Evolutionary conservation across 2,888 invertebrate genomes (phyloP).

Genomic region (Zhuqinia jingwanae): DNA sequence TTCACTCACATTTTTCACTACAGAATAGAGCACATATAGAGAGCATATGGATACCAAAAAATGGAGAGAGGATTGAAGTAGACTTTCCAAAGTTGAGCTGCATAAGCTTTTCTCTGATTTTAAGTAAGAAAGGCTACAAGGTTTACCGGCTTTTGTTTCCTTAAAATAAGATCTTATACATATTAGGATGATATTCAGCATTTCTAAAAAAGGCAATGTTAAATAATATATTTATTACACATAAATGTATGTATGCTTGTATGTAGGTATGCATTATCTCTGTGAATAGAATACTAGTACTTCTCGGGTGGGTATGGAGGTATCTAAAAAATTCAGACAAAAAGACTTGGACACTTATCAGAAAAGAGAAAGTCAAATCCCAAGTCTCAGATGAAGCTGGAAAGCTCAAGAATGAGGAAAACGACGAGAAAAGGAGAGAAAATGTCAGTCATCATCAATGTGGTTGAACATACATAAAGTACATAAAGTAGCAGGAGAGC

Average conservation of each 20-base stretch:
- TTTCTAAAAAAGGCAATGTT: too few species aligned
- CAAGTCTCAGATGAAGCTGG: conserved; percentile 48
- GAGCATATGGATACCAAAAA: neutral
- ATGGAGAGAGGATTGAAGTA: conserved; percentile 14
- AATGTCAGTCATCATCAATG: conserved; percentile 44
- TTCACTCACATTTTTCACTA: too few species aligned
- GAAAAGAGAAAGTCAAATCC: conserved; percentile 46
- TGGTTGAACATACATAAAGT: neutral
- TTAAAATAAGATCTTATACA: neutral
- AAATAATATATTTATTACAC: neutral
- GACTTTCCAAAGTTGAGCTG: conserved; percentile 25
- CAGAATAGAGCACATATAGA: too few species aligned
- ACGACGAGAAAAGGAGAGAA: neutral
- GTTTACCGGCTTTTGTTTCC: neutral
- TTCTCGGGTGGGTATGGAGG: neutral
- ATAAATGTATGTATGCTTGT: neutral
- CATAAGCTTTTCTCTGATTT: conserved; percentile 1
- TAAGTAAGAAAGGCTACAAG: neutral
- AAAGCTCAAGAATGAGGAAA: conserved; percentile 10
- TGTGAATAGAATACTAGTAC: too few species aligned
- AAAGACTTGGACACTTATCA: conserved; percentile 32
- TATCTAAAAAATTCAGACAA: conserved; percentile 9
- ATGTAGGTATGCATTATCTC: too few species aligned
- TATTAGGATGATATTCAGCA: neutral
- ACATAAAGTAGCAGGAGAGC: neutral